Percentiles rank a stretch among this genome's conserved stretches.
Evolutionary conservation across 1,140 invertebrate species (phyloP).

Genomic region (Linepithema humile): DNA sequence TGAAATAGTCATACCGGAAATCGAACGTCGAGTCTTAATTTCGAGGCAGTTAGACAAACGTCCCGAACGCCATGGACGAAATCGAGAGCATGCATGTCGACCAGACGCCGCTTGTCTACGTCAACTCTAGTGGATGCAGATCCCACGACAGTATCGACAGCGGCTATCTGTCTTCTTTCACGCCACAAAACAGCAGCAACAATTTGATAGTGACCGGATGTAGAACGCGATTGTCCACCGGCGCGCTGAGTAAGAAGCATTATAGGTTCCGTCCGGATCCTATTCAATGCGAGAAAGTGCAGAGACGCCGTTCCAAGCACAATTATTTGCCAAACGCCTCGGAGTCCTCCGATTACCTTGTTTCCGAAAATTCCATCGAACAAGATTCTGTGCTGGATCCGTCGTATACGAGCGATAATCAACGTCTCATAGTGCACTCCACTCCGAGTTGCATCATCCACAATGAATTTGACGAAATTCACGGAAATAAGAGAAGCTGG

Average conservation of each 20-base stretch:
- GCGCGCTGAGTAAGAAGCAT: conserved; percentile 61
- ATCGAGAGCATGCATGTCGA: conserved; percentile 32
- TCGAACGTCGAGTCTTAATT: neutral
- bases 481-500: conserved; percentile 39
- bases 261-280: conserved; percentile 68
- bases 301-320: conserved; percentile 59
- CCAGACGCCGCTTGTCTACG: conserved; percentile 41
- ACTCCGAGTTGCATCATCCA: conserved; percentile 30
- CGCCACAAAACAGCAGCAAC: conserved; percentile 64
- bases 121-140: conserved; percentile 48
- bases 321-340: conserved; percentile 52
- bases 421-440: neutral
- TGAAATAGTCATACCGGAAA: conserved; percentile 10
- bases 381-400: conserved; percentile 11
- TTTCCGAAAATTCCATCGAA: neutral
- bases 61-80: conserved; percentile 66
- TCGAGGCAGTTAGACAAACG: neutral
- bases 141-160: conserved; percentile 73
- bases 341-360: neutral
- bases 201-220: conserved; percentile 48
- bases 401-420: conserved; percentile 27
- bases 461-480: conserved; percentile 28
- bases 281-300: conserved; percentile 57
- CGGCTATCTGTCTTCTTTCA: conserved; percentile 74
- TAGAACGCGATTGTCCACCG: conserved; percentile 46